phyloP scores from a whole-genome alignment of 1,140 invertebrate genomes.

The Aphis gossypii region DNA sequence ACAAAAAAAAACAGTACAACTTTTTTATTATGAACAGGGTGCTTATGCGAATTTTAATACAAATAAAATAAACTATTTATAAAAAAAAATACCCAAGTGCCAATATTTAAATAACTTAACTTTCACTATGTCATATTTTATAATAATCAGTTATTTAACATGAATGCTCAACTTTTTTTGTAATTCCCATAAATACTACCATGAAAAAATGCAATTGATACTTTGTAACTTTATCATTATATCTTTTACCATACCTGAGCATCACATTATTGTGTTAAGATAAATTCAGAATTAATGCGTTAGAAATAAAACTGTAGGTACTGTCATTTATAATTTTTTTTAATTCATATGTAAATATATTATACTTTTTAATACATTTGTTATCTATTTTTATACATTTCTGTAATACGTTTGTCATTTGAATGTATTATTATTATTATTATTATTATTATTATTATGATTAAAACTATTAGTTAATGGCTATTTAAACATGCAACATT shows the following conservation, averaged over 20 bases:
- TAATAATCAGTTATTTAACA: background rate
- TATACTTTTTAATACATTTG: constrained; percentile 52
- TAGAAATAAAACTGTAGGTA: constrained; percentile 4
- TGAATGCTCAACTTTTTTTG: constrained; percentile 13
- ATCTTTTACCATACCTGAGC: background rate
- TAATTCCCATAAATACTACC: background rate
- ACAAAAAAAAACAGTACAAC: background rate
- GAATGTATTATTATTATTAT: constrained; percentile 52
- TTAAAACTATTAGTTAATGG: constrained; percentile 39
- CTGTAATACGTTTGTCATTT: constrained; percentile 51
- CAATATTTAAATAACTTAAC: constrained; percentile 22
- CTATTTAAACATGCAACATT: constrained; percentile 33
- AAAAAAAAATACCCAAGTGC: constrained; percentile 33
- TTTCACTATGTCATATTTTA: constrained; percentile 2
- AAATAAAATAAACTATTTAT: background rate
- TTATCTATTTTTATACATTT: constrained; percentile 57
- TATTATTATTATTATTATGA: constrained; percentile 33
- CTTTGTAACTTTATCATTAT: background rate
- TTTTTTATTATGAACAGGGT: constrained; percentile 45
- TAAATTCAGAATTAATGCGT: background rate
- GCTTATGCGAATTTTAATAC: constrained; percentile 45
- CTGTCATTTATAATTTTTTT: constrained; percentile 13
- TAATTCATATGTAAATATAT: constrained; percentile 43
- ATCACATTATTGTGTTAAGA: constrained; percentile 36
- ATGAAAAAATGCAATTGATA: constrained; percentile 6